These are phyloP conservation scores for Uromys caudimaculatus DNA, from an alignment of 2,797 vertebrate species.

Conservation along the genomic window DNA sequence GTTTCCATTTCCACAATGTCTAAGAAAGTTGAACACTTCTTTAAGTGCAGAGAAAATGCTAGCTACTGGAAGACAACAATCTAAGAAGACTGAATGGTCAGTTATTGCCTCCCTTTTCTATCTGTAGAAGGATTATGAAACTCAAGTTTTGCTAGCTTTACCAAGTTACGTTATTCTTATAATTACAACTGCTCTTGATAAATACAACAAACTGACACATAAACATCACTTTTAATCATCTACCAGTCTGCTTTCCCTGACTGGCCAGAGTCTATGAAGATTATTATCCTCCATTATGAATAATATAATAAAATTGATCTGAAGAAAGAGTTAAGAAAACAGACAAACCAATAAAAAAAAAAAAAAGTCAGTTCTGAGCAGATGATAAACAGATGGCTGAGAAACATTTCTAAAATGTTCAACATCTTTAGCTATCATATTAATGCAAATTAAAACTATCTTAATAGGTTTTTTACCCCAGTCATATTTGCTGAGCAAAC, in stretches of 20 bases:
- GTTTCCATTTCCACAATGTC: neutral
- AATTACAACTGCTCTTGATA: neutral
- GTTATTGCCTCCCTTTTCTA: neutral
- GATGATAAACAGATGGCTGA: neutral
- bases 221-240: neutral
- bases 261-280: neutral
- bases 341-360: neutral
- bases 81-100: neutral
- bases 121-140: constrained; percentile 10
- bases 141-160: neutral
- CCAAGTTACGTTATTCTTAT: neutral
- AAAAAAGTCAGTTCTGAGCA: neutral
- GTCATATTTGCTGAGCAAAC: neutral
- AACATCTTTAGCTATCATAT: neutral
- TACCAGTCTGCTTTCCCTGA: neutral
- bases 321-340: neutral
- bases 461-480: neutral
- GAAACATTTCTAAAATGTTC: neutral
- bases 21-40: neutral
- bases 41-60: neutral
- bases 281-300: neutral
- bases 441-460: neutral
- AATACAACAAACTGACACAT: neutral
- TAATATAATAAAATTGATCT: neutral
- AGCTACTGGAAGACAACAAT: neutral